phyloP scores from a whole-genome alignment of 2,113 vertebrate genomes.

The Todiramphus chloris region DNA sequence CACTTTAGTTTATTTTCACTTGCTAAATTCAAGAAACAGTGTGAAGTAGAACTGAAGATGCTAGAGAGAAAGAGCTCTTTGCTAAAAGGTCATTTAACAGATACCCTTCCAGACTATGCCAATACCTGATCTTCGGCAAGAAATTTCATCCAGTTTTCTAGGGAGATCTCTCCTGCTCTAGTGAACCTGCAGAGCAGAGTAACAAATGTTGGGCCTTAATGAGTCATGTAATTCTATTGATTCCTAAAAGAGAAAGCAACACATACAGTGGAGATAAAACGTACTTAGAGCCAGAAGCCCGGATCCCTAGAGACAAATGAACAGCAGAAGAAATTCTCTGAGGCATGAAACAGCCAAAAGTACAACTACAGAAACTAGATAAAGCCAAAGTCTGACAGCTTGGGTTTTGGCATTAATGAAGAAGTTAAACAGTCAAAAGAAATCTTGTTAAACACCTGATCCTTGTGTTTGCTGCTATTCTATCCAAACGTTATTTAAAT shows the following conservation, averaged over 20 bases:
- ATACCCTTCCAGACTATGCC: neutral
- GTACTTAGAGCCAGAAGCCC: neutral
- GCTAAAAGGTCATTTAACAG: neutral
- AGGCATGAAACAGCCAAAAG: neutral
- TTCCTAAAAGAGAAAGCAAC: neutral
- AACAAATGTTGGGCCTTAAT: neutral
- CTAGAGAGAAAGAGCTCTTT: neutral
- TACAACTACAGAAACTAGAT: neutral
- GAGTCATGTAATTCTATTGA: neutral
- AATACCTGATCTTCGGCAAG: neutral
- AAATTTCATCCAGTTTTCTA: neutral
- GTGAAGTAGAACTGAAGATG: neutral
- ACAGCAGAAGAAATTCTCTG: neutral
- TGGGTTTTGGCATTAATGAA: neutral
- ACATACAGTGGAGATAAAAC: neutral
- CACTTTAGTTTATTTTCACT: neutral
- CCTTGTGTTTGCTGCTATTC: neutral
- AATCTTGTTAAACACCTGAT: constrained; percentile 42
- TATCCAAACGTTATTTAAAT: constrained; percentile 15
- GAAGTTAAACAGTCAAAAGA: constrained; percentile 16
- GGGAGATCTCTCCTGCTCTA: neutral
- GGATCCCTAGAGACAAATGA: neutral
- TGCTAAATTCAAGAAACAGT: neutral
- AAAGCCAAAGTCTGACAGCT: neutral
- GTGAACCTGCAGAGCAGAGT: neutral